Base-by-base conservation (phyloP, 2,888 invertebrate species). In the Cryptocheilus praepositus region DNA sequence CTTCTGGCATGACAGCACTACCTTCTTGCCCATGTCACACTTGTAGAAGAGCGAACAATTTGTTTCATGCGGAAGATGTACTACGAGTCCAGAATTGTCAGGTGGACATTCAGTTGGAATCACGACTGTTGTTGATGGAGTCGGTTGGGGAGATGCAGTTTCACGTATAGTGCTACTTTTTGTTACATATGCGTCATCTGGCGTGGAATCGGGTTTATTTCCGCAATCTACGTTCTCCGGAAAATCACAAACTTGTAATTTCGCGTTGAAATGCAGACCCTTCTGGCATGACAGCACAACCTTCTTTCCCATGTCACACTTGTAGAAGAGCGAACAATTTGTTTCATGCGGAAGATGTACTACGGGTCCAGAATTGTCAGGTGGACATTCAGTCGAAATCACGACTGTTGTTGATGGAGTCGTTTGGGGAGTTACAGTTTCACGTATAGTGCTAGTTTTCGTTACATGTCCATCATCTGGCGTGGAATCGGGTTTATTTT, bases 41-140 rank as follows among this genome's bases (percentile, higher is more conserved):
- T 71, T 64, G 66, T 81, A 82, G 59, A 74, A 81, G 5, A 70
- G 36, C 0, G 72, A 65, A 56, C 81, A 81, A 59, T 76, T 70
- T 7, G 36, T 69, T 61, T 74, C 76, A 61, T 81, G 77, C 13
- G 74, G 21, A 18, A 74, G 2, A 13, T 71, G 70, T 16, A 74
- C 71, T n/a, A 57, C 16, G 0, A 11, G 4, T 11, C 62, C 73
- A 3, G 59, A 18, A 19, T 58, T 51, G 11, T 59, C 49, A 4
- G 53, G 11, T 8, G 78, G 74, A 59, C 72, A 76, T 54, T 66
- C 56, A 0, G 66, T 66, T 15, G 61, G 53, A 5, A 22, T 53
- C 8, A 45, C 16, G 8, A 45, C 16, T 45, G 45, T 2, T 45
- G 45, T 3, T 45, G 45, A 4, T 18, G 49, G 13, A 2, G n/a